A percentile compares a stretch with the other conserved stretches of the same genome.
Conservation (phyloP, 2,888 invertebrate species). For the Omphaloscelis lunosa region DNA sequence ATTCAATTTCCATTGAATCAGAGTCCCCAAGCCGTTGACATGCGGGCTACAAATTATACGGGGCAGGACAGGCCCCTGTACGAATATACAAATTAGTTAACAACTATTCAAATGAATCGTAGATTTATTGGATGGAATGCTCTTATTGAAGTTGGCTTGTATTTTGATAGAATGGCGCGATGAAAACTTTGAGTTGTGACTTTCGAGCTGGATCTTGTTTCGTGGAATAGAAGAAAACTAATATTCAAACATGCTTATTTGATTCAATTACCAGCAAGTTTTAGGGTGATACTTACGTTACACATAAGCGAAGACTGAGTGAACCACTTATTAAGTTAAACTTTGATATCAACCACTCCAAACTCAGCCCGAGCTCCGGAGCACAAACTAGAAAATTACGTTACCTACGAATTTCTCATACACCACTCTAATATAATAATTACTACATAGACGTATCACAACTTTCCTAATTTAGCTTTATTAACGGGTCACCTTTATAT, state of each 20-base stretch:
- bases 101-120: conserved; percentile 71
- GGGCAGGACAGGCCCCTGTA: conserved; percentile 68
- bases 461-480: conserved; percentile 70
- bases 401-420: conserved; percentile 39
- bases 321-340: conserved; percentile 41
- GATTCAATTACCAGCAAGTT: neutral
- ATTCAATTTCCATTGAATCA: conserved; percentile 70
- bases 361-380: conserved; percentile 18
- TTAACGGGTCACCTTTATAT: conserved; percentile 39
- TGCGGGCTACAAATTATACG: conserved; percentile 76
- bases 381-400: conserved; percentile 31
- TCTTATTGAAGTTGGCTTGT: conserved; percentile 35
- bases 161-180: conserved; percentile 34
- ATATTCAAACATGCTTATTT: neutral
- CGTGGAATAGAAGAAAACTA: conserved; percentile 1
- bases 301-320: neutral
- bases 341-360: conserved; percentile 16
- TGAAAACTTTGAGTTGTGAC: conserved; percentile 24
- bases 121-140: conserved; percentile 72
- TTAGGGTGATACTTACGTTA: neutral
- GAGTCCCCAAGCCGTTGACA: conserved; percentile 65
- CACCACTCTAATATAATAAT: conserved; percentile 37
- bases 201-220: conserved; percentile 20
- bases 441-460: conserved; percentile 60
- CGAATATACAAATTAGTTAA: conserved; percentile 79